Conservation (phyloP, 2,797 vertebrate genomes). For the Miichthys miiuy region DNA sequence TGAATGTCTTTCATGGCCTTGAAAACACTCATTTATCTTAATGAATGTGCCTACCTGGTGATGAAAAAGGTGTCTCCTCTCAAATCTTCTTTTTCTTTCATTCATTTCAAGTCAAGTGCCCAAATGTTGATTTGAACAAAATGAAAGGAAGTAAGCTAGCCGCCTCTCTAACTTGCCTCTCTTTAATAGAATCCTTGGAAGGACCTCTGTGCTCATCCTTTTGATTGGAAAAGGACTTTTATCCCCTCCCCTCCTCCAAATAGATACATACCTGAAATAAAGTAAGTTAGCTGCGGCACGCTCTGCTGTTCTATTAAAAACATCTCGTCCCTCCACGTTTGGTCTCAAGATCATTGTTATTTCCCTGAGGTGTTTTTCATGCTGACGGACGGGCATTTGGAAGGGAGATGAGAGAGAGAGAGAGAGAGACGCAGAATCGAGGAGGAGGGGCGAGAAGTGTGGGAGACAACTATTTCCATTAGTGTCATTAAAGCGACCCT, state of each 20-base stretch:
- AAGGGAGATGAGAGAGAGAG: too few species aligned
- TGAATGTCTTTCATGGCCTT: neutral
- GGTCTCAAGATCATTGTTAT: slow-evolving; percentile 60
- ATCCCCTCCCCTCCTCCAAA: neutral
- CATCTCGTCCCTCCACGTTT: slow-evolving; percentile 32
- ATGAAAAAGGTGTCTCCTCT: slow-evolving; percentile 20
- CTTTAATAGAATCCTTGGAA: slow-evolving; percentile 29
- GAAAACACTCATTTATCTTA: slow-evolving; percentile 18
- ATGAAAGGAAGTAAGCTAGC: slow-evolving; percentile 30
- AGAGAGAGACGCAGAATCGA: slow-evolving; percentile 50
- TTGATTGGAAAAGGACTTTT: slow-evolving; percentile 34
- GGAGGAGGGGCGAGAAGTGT: neutral
- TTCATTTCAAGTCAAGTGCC: slow-evolving; percentile 33
- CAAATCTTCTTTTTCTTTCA: neutral
- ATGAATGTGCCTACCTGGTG: slow-evolving; percentile 14
- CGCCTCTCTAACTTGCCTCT: slow-evolving; percentile 4
- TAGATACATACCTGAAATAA: slow-evolving; percentile 26
- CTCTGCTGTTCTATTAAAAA: slow-evolving; percentile 26
- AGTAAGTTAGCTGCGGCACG: slow-evolving; percentile 3
- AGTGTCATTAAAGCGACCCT: slow-evolving; percentile 70
- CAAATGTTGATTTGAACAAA: slow-evolving; percentile 22
- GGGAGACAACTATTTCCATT: slow-evolving; percentile 56
- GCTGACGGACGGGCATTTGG: slow-evolving; percentile 68
- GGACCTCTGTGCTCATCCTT: slow-evolving; percentile 24
- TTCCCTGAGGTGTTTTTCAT: slow-evolving; percentile 63